Percentiles rank a stretch among this genome's conserved stretches.
Conservation (phyloP, 2,113 vertebrate species). For the Hepsetus odoe region DNA sequence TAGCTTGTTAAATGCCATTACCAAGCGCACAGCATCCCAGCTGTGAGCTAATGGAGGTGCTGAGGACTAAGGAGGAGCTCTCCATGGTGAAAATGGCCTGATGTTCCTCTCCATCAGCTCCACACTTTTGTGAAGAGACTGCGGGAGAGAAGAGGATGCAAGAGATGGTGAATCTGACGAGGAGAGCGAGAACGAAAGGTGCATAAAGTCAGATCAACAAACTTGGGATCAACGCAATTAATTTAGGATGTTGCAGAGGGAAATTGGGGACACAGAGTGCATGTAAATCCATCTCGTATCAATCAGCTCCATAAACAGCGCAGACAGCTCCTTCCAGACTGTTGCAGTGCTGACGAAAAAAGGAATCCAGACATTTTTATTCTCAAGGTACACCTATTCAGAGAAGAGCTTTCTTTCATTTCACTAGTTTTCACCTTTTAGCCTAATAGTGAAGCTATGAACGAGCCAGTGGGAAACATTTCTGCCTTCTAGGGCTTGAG, state of each 20-base stretch:
- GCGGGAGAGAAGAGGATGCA: constrained; percentile 9
- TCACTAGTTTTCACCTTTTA: background rate
- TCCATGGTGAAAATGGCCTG: constrained; percentile 35
- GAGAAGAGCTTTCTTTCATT: background rate
- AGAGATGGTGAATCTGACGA: background rate
- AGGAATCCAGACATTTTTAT: background rate
- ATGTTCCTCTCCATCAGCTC: background rate
- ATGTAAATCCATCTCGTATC: constrained; percentile 7
- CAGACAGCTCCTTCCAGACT: background rate
- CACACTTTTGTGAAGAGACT: constrained; percentile 38
- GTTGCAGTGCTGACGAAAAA: background rate
- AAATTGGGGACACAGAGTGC: constrained; percentile 23
- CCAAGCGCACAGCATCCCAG: background rate
- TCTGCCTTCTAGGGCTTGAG: too few species aligned
- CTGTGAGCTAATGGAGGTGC: constrained; percentile 41
- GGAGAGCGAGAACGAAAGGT: constrained; percentile 8
- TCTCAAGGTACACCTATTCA: background rate
- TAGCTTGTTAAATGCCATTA: constrained; percentile 1
- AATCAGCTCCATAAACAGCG: constrained; percentile 10
- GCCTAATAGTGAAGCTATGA: too few species aligned
- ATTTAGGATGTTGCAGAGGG: constrained; percentile 30
- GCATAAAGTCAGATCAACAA: constrained; percentile 35
- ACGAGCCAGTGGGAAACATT: too few species aligned
- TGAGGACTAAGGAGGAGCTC: constrained; percentile 32
- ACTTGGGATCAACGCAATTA: constrained; percentile 39